Base-by-base conservation (phyloP, 2,113 vertebrate genomes). In the Orientallactaga bullata region DNA sequence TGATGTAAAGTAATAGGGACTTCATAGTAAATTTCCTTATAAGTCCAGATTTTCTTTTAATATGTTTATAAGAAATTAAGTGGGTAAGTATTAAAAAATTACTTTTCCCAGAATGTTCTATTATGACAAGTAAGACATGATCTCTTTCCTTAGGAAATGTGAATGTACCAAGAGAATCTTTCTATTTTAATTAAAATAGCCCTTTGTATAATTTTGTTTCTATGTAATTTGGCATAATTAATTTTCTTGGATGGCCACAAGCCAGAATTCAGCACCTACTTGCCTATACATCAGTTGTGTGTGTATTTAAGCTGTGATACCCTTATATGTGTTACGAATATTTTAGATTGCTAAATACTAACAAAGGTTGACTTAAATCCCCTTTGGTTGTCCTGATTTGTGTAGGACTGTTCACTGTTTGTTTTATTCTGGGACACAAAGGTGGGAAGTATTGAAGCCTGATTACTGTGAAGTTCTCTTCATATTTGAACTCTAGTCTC, bases 251-350 rank as follows among this genome's bases (percentile, higher is more conserved):
- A 92, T 97, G 95, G 89, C 94, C 95, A 4, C 47, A 96, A 97
- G 97, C 90, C 87, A 96, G 96, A 97, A 96, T 97, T 97, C 93
- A 96, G 0, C 95, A 94, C 94, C 42, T 47, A 47, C 8, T 95
- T 73, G 96, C 88, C 87, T 91, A 94, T 55, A 95, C 2, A 37
- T 82, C 12, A 77, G 24, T 51, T 89, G 11, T 91, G 15, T 85
- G 39, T 95, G 16, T 76, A 28, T 79, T 84, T 15, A 55, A 55
- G 55, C 18, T 15, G 1, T 88, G 61, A 60, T 93, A 80, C 15
- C 72, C 39, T 78, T 65, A 68, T 63, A 78, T 85, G 20, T 76
- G 18, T 77, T 92, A 72, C 86, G 9, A 88, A 18, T 90, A 90
- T 81, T 93, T 93, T 93, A 73, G 58, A 73, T 85, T 90, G 58